Base-by-base conservation (phyloP, 1,140 invertebrate genomes). In the Drosophila lacteicornis region DNA sequence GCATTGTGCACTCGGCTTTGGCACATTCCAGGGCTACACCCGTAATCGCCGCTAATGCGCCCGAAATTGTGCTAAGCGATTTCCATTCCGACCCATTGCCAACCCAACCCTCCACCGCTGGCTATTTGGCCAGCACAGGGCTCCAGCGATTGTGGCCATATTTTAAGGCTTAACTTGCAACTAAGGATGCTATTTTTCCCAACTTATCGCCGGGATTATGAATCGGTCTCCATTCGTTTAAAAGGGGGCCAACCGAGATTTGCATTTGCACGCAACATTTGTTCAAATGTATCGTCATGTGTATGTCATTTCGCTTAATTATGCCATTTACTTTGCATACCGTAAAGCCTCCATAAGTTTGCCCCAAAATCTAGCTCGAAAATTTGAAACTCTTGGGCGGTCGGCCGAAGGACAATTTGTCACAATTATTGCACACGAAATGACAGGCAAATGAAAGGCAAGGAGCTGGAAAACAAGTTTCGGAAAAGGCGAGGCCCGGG, bases 361-460 rank as follows among this genome's bases (percentile, higher is more conserved):
- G 27, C 25, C 47, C 65, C 40, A 7, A 79, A 85, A 60, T 57
- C 36, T 58, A 53, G 79, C 70, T 73, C 65, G 51, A 76, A 55
- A 76, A 78, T 60, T 68, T 49, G 38, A 33, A 36, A 46, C 58
- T 49, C 22, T 27, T 36, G 56, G 15, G 46, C 5, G 45, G 61
- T 82, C 79, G 59, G 50, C 58, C 60, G 60, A 79, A 82, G 65
- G 59, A 80, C 79, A 82, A 90, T 90, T 90, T 90, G 86, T 90
- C 85, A 90, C 81, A 90, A 90, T 90, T 90, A 90, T 80, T 82
- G 59, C 79, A 74, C 79, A 61, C 70, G 73, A 82, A 85, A 84
- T 84, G 85, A 90, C 78, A 76, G 81, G 81, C 59, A 90, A 85
- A 79, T 90, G 79, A 79, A 79, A 90, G 43, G 49, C 85, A 90